These are phyloP conservation scores for Tor tambroides DNA, from an alignment of 2,113 vertebrate genomes.

Conservation along the genomic window DNA sequence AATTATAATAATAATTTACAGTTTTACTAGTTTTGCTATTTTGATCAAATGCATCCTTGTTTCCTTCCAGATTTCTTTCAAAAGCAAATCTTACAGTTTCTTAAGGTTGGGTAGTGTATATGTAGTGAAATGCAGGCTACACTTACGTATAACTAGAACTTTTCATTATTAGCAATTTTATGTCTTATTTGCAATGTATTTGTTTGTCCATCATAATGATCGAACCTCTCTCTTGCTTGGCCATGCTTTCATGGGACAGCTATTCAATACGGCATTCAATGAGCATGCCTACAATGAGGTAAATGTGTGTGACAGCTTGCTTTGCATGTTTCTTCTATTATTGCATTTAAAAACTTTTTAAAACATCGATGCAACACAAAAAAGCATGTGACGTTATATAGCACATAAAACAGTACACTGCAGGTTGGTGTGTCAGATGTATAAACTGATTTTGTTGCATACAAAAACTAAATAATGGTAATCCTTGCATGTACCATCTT, in stretches of 20 bases:
- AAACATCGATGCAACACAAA: neutral
- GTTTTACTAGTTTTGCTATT: too few relatives aligned
- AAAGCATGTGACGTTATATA: neutral
- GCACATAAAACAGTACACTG: neutral
- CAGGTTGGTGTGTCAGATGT: neutral
- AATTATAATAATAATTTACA: too few relatives aligned
- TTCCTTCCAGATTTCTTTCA: neutral
- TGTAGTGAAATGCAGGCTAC: neutral
- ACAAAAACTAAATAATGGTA: neutral
- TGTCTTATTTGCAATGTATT: conserved; percentile 13
- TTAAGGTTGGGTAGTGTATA: neutral
- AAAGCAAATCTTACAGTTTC: neutral
- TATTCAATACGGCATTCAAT: conserved; percentile 94
- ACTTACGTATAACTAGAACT: neutral
- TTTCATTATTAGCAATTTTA: neutral
- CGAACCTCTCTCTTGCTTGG: conserved; percentile 67
- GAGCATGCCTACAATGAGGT: conserved; percentile 99
- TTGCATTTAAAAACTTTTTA: neutral
- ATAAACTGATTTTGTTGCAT: neutral
- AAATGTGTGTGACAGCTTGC: conserved; percentile 63
- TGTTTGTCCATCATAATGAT: conserved; percentile 63
- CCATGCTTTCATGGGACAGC: conserved; percentile 82
- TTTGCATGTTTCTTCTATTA: neutral
- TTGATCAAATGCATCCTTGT: neutral
- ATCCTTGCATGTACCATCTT: neutral